Evolutionary conservation across 1,140 invertebrate species (phyloP).

Genomic region (Bombus confusus): DNA sequence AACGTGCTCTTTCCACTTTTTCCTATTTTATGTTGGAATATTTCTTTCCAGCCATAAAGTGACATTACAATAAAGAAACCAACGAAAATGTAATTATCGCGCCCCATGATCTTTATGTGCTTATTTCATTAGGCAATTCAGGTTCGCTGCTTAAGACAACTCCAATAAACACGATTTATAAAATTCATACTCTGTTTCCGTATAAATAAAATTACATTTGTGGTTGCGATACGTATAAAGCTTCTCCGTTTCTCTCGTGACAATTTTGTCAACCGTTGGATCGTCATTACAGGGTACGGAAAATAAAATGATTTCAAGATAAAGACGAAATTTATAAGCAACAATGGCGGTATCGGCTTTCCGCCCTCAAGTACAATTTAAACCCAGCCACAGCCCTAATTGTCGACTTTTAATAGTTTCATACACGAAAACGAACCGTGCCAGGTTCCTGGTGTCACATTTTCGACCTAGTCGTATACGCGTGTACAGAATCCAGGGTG

Average conservation of each 20-base stretch:
- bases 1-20: background rate
- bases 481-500: slow-evolving; percentile 32
- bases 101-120: background rate
- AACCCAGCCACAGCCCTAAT: slow-evolving; percentile 33
- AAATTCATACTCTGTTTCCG: background rate
- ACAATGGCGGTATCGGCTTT: background rate
- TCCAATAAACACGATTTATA: background rate
- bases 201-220: background rate
- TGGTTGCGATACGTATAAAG: background rate
- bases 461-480: slow-evolving; percentile 4
- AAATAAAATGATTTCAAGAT: slow-evolving; percentile 44
- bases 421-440: slow-evolving; percentile 60
- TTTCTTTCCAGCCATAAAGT: background rate
- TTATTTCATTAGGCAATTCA: background rate
- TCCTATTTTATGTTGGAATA: background rate
- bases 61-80: background rate
- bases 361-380: slow-evolving; percentile 21
- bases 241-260: background rate
- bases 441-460: slow-evolving; percentile 59
- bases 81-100: background rate
- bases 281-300: background rate
- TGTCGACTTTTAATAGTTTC: slow-evolving; percentile 64
- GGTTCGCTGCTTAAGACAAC: background rate
- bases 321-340: slow-evolving; percentile 33
- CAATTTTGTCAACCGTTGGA: background rate